phyloP scores from a whole-genome alignment of 2,888 invertebrate genomes.

The Aromia moschata region DNA sequence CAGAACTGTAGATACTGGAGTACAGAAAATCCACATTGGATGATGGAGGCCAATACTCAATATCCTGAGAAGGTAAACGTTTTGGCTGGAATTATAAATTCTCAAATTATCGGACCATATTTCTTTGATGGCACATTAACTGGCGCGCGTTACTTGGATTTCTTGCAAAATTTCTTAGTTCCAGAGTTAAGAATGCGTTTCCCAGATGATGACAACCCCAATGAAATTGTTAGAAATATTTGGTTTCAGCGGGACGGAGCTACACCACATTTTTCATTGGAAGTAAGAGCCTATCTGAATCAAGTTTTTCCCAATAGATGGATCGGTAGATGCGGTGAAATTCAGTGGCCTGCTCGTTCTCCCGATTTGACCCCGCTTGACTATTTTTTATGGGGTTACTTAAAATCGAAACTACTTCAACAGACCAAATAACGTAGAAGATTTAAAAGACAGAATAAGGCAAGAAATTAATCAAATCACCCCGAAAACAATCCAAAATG shows the following conservation, averaged over 20 bases:
- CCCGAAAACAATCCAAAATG: too few relatives aligned
- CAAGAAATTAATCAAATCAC: too few relatives aligned
- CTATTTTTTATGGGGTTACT: not conserved
- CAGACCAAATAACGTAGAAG: not conserved
- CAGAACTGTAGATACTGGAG: not conserved
- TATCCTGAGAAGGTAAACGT: too few relatives aligned
- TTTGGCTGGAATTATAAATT: too few relatives aligned
- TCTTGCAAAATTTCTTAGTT: too few relatives aligned
- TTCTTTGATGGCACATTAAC: too few relatives aligned
- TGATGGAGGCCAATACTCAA: not conserved
- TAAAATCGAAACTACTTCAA: not conserved
- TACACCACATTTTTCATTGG: too few relatives aligned
- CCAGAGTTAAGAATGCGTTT: not conserved
- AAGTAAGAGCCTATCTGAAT: too few relatives aligned
- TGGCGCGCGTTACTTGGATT: too few relatives aligned
- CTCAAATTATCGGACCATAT: too few relatives aligned
- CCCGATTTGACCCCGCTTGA: not conserved
- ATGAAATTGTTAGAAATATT: not conserved
- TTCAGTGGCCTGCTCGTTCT: not conserved
- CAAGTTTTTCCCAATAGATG: not conserved
- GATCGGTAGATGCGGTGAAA: not conserved
- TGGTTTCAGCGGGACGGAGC: not conserved
- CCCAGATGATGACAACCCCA: not conserved
- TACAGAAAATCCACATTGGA: not conserved
- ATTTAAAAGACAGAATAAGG: too few relatives aligned